Base-by-base conservation (phyloP, 2,797 vertebrate genomes). In the Typhlichthys subterraneus region DNA sequence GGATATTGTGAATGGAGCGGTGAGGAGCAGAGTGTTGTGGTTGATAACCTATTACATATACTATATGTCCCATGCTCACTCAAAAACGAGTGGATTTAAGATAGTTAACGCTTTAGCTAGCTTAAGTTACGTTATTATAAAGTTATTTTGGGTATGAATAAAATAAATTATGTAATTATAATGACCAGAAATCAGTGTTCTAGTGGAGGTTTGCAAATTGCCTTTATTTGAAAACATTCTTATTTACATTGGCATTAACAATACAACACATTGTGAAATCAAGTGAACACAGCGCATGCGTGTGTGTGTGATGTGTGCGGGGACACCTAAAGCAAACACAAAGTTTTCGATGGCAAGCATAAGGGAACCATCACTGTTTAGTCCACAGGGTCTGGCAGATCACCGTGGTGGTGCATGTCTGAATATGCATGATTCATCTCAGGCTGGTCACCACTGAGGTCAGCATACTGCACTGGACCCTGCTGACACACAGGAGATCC, bases 381-480 rank as follows among this genome's bases (percentile, higher is more conserved):
- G 56, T 89, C 88, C 70, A 88, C 87, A 0, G 85, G 83, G 33
- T 59, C 77, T 0, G 87, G 87, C 63, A 88, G 80, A 56, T 85
- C 82, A 42, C 82, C 82, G 72, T 68, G 75, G 76, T 14, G 53
- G 67, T 61, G 46, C 63, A 67, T 57, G 47, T 79, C 79, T 15
- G 62, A 59, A 54, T 6, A 19, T 56, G 29, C 33, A 46, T 65
- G 69, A 59, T 15, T 46, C 2, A 58, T 54, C 53, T 79, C 70
- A 12, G 75, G 74, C 15, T 79, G 80, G 23, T 90, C 86, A 4
- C 70, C 47, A 57, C 81, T 88, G 53, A 92, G 82, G 48, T 90
- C 85, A 47, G 85, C 84, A 0, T 93, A 92, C 76, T 91, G 85
- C 4, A 89, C 76, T 17, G 89, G 89, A 7, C 77, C 89, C 89